A percentile compares a stretch with the other conserved stretches of the same genome.
These are phyloP conservation scores for Anadara kagoshimensis DNA, from an alignment of 1,140 invertebrate genomes.

Conservation along the genomic window DNA sequence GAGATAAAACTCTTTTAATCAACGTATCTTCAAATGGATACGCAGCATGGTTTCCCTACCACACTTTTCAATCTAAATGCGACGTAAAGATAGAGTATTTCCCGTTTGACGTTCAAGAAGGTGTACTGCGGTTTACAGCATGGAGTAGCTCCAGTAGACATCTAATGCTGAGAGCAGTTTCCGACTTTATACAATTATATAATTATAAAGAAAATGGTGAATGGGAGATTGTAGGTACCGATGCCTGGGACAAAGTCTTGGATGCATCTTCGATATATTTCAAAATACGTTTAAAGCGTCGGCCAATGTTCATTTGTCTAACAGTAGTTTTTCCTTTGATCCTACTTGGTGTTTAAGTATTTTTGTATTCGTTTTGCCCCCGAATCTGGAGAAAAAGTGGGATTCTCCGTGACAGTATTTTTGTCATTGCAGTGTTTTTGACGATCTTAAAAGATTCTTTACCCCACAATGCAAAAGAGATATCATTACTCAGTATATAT, in stretches of 20 bases:
- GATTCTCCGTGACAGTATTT: conserved; percentile 77
- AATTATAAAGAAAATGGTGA: conserved; percentile 8
- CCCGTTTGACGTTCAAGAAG: conserved; percentile 30
- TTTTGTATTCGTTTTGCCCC: conserved; percentile 78
- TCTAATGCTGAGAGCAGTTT: neutral
- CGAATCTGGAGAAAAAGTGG: conserved; percentile 77
- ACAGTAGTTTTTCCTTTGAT: conserved; percentile 78
- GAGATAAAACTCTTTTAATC: conserved; percentile 7
- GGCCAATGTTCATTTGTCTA: conserved; percentile 72
- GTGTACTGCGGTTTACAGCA: conserved; percentile 13
- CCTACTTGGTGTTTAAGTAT: conserved; percentile 77
- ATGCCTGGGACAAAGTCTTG: neutral
- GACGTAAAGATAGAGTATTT: conserved; percentile 13
- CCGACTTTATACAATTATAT: conserved; percentile 1
- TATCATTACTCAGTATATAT: neutral
- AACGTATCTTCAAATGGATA: conserved; percentile 8
- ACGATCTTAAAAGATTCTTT: conserved; percentile 77
- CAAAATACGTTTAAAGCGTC: neutral
- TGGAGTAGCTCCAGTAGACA: conserved; percentile 9
- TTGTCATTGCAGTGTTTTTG: conserved; percentile 78
- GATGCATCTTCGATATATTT: conserved; percentile 4
- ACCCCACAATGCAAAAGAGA: conserved; percentile 76
- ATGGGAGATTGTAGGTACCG: conserved; percentile 14
- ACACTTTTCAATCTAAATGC: conserved; percentile 18
- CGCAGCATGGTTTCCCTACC: conserved; percentile 9